Percentiles rank a stretch among this genome's conserved stretches.
Conservation (phyloP, 2,888 invertebrate species). For the Chloroclystis v-ata region DNA sequence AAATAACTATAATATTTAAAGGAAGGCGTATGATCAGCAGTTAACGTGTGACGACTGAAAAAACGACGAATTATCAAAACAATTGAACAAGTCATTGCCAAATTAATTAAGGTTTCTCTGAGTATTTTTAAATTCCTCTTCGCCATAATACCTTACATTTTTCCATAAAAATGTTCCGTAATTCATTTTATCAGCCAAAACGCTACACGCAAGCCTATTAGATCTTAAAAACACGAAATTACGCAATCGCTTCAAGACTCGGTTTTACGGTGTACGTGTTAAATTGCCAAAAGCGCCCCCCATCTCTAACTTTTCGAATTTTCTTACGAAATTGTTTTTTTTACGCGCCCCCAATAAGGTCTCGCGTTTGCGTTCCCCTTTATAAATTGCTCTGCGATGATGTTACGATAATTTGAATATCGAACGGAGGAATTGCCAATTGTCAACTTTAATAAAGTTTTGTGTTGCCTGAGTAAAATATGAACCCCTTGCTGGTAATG, state of each 20-base stretch:
- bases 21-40: too few species aligned
- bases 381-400: constrained; percentile 42
- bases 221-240: constrained; percentile 32
- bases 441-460: constrained; percentile 40
- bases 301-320: constrained; percentile 39
- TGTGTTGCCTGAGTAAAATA: constrained; percentile 3
- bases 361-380: constrained; percentile 31
- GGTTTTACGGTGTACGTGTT: constrained; percentile 32
- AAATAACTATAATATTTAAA: too few species aligned
- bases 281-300: constrained; percentile 32
- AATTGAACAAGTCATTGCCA: too few species aligned
- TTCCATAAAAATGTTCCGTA: constrained; percentile 3
- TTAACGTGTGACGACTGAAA: too few species aligned
- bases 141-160: background rate
- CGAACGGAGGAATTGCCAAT: constrained; percentile 44
- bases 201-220: constrained; percentile 23
- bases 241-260: constrained; percentile 32
- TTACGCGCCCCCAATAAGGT: constrained; percentile 30
- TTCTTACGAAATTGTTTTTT: constrained; percentile 41
- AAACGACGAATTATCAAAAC: too few species aligned
- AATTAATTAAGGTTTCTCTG: too few species aligned
- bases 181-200: constrained; percentile 8
- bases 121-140: too few species aligned
- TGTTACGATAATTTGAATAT: constrained; percentile 43
- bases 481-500: background rate